These are phyloP conservation scores for Malurus elegans DNA, from an alignment of 2,113 vertebrate species.

Conservation along the genomic window DNA sequence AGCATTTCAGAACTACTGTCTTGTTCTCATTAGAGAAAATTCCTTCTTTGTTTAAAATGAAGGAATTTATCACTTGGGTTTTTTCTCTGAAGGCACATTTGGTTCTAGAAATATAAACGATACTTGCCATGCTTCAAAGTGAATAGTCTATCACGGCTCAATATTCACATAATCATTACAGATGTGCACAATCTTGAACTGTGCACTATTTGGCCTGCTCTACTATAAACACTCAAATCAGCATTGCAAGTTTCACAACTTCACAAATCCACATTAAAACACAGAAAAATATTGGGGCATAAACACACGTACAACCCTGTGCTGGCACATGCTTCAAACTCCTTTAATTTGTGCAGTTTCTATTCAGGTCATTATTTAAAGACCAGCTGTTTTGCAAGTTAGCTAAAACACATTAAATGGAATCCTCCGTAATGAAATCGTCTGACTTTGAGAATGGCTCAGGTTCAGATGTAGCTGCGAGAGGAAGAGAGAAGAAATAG, in stretches of 20 bases:
- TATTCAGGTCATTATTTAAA: slow-evolving; percentile 24
- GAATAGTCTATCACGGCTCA: background rate
- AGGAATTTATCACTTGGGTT: background rate
- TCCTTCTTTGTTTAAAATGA: background rate
- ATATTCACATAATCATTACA: background rate
- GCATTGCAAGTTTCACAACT: background rate
- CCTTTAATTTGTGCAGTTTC: background rate
- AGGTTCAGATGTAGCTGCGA: background rate
- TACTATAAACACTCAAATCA: background rate
- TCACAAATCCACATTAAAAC: background rate
- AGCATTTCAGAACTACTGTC: background rate
- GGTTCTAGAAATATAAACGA: background rate
- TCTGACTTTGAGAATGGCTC: background rate
- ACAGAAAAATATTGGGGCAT: background rate
- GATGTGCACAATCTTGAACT: background rate
- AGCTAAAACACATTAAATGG: background rate
- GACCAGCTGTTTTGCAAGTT: background rate
- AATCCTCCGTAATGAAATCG: background rate
- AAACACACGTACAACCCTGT: background rate
- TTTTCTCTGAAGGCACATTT: background rate
- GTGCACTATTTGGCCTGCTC: background rate
- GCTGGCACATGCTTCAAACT: background rate
- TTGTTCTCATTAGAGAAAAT: background rate
- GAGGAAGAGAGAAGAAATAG: background rate
- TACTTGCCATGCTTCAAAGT: background rate